Evolutionary conservation across 2,888 invertebrate genomes (phyloP), one percentile per base, ranked within the genome.

Genomic region (Drosophila neonasuta): DNA sequence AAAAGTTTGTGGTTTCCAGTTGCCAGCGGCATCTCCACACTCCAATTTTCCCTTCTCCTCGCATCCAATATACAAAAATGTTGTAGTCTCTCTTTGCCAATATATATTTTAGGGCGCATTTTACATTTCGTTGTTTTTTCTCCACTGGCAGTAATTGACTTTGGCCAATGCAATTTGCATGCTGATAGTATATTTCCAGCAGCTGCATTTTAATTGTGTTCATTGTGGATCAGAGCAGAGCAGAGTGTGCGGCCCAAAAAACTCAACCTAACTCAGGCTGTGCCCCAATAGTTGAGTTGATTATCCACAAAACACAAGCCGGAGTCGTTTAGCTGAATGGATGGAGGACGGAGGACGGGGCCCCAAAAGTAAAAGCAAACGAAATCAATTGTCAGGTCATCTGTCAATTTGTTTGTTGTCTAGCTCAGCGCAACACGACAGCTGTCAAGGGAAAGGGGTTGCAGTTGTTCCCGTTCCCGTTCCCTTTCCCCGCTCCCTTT

Each of bases 381-480:
- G 68, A 81, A 85, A 85, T 80, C 86, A 85, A 85, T 85, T 83
- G 83, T 82, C 86, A 85, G 86, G 73, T 85, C 86, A 82, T 82
- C 83, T 83, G 83, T 85, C 86, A 83, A 83, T 82, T 85, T 83
- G 83, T 79, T 85, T 80, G 86, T 82, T 80, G 67, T 77, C 79
- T 74, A 55, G 61, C 69, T 68, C 5, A 2, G 32, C n/a, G 72
- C 77, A 68, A 67, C 79, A 69, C 72, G 86, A 80, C 83, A 79
- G 80, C 74, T 80, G 85, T 83, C 84, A 77, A 61, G 71, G 73
- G 67, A 60, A 32, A 24, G 54, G 55, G 42, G 17, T 48, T 49
- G 60, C 15, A 24, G 24, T 24, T 24, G 24, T 24, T 24, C 24
- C 24, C 24, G 5, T 20, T 20, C 20, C 20, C 20, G 5, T 1